Conservation (phyloP, 2,113 vertebrate species). For the Alces alces region DNA sequence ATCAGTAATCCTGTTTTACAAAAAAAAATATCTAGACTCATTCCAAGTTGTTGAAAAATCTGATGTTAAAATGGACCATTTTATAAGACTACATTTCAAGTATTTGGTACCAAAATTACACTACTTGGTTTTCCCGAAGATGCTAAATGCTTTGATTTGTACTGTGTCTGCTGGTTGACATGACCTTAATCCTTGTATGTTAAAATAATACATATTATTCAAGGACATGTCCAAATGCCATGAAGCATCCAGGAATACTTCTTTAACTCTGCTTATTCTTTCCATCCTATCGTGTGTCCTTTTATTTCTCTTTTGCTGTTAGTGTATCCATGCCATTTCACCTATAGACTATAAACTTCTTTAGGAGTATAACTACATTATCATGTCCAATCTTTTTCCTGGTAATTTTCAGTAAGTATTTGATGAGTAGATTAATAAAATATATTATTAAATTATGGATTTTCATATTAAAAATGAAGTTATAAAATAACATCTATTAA, state of each 20-base stretch:
- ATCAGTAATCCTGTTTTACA: not conserved
- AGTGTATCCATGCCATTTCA: not conserved
- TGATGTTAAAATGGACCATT: not conserved
- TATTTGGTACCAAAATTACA: not conserved
- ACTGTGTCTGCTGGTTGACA: not conserved
- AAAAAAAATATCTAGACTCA: not conserved
- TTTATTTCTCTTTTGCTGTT: not conserved
- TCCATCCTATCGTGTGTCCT: not conserved
- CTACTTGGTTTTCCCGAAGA: not conserved
- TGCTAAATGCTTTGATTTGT: not conserved
- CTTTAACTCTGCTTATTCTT: not conserved
- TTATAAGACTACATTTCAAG: not conserved
- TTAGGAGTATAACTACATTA: not conserved
- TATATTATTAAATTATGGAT: not conserved
- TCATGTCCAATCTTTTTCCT: not conserved
- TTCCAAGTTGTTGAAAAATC: not conserved
- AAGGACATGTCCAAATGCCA: not conserved
- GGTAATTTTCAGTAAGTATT: not conserved
- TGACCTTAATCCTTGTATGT: not conserved
- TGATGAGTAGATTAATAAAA: not conserved
- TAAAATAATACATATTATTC: not conserved
- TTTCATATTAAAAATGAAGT: not conserved
- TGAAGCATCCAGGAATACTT: not conserved
- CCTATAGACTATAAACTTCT: not conserved
- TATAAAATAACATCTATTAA: not conserved